Evolutionary conservation across 2,113 vertebrate species (phyloP).

Genomic region (Scolopax mira): DNA sequence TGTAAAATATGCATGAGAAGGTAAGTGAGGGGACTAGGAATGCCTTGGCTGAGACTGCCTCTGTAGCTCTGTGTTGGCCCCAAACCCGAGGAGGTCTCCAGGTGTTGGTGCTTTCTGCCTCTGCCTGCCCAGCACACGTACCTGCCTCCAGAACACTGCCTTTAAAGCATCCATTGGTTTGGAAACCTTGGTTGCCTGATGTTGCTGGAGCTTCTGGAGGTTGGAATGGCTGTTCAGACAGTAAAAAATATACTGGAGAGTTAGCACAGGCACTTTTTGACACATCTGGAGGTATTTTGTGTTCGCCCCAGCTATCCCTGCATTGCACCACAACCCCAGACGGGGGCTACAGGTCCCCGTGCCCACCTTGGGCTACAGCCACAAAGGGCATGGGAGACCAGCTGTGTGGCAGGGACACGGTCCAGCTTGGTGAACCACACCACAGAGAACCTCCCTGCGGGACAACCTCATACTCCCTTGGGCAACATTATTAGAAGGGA

Average conservation of each 20-base stretch:
- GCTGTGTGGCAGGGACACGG: rapidly evolving
- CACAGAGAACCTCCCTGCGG: neutral
- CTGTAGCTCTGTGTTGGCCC: neutral
- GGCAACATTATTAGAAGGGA: neutral
- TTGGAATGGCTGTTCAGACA: neutral
- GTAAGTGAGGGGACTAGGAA: neutral
- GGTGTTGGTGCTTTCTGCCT: neutral
- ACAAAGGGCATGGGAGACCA: neutral
- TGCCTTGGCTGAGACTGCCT: neutral
- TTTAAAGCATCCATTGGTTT: neutral
- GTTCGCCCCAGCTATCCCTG: neutral
- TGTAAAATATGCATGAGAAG: neutral
- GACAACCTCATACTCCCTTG: neutral
- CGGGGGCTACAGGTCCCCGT: neutral
- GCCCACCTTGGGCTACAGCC: neutral
- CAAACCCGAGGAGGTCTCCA: neutral
- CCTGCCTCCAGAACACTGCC: neutral
- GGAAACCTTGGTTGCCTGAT: neutral
- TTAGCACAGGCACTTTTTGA: neutral
- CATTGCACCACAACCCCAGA: neutral
- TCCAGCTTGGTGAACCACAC: neutral
- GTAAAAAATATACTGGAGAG: neutral
- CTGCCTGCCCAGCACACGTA: neutral
- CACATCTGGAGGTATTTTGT: neutral
- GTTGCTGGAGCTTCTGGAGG: neutral